These are phyloP conservation scores for Tragelaphus strepsiceros DNA, from an alignment of 2,113 vertebrate genomes.

Conservation along the genomic window DNA sequence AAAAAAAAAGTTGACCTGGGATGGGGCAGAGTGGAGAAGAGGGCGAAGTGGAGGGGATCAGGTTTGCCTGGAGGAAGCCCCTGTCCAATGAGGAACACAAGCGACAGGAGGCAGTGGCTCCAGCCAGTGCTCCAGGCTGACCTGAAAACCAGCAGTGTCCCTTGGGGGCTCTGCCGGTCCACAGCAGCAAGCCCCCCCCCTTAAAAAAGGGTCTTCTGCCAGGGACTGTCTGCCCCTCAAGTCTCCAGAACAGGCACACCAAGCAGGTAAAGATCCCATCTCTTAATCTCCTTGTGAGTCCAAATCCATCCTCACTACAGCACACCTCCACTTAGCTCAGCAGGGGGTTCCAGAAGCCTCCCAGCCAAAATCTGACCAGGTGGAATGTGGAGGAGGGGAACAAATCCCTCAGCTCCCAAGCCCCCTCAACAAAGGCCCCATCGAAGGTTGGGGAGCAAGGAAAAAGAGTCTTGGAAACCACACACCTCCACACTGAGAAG, in stretches of 20 bases:
- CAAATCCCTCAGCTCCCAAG: background rate
- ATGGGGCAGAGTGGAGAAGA: background rate
- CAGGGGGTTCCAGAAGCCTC: background rate
- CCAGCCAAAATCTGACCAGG: background rate
- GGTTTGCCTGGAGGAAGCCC: slow-evolving; percentile 34
- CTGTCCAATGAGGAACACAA: background rate
- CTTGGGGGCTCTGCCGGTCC: background rate
- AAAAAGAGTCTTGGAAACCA: slow-evolving; percentile 11
- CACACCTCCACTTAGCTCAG: slow-evolving; percentile 4
- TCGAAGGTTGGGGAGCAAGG: background rate
- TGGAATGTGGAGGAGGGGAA: background rate
- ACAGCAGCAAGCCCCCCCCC: background rate
- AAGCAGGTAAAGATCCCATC: slow-evolving; percentile 19
- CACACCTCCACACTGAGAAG: background rate
- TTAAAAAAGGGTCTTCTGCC: background rate
- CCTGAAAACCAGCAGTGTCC: background rate
- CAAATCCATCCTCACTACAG: background rate
- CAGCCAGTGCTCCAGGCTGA: slow-evolving; percentile 31
- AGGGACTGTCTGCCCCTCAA: background rate
- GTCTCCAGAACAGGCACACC: background rate
- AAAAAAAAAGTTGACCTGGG: background rate
- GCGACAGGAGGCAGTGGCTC: slow-evolving; percentile 12
- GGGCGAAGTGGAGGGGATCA: background rate
- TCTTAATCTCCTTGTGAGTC: slow-evolving; percentile 13
- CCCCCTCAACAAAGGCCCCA: background rate